phyloP scores from a whole-genome alignment of 1,140 invertebrate species.

The Lasioglossum albipes region DNA sequence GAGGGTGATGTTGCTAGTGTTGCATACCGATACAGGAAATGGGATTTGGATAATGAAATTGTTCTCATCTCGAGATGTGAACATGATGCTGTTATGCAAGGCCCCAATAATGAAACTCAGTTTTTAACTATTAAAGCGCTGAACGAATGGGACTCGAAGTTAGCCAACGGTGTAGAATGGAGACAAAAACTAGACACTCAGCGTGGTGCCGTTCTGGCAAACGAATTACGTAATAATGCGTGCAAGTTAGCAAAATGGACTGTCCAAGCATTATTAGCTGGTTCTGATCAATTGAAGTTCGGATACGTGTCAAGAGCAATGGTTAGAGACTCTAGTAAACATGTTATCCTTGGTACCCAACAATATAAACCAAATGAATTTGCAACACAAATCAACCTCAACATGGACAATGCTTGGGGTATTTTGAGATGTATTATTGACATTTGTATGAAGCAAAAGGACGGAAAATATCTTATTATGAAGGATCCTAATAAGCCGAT shows the following conservation, averaged over 20 bases:
- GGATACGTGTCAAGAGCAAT: slow-evolving; percentile 98
- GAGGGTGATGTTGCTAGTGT: slow-evolving; percentile 96
- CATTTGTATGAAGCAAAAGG: slow-evolving; percentile 98
- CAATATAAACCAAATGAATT: slow-evolving; percentile 99
- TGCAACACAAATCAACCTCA: slow-evolving; percentile 98
- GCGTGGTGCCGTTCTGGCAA: slow-evolving; percentile 97
- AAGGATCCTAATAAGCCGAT: slow-evolving; percentile 99
- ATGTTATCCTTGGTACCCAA: slow-evolving; percentile 98
- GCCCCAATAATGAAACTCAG: slow-evolving; percentile 94
- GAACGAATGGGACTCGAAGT: slow-evolving; percentile 99
- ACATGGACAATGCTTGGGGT: slow-evolving; percentile 99
- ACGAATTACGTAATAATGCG: slow-evolving; percentile 98
- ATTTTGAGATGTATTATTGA: slow-evolving; percentile 99
- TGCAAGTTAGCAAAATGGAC: slow-evolving; percentile 99
- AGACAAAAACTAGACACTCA: slow-evolving; percentile 98
- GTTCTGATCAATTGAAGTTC: slow-evolving; percentile 98
- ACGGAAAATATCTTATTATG: slow-evolving; percentile 99
- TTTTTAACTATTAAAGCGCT: slow-evolving; percentile 98
- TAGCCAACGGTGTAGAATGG: slow-evolving; percentile 98
- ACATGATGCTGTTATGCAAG: slow-evolving; percentile 96
- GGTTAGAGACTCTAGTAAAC: slow-evolving; percentile 95
- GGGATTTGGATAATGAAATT: slow-evolving; percentile 96
- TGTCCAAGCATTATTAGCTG: slow-evolving; percentile 96
- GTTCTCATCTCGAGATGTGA: slow-evolving; percentile 95
- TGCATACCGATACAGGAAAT: slow-evolving; percentile 97